Evolutionary conservation across 1,140 invertebrate species (phyloP), one percentile per base, ranked within the genome.

Genomic region (Melitaea cinxia): DNA sequence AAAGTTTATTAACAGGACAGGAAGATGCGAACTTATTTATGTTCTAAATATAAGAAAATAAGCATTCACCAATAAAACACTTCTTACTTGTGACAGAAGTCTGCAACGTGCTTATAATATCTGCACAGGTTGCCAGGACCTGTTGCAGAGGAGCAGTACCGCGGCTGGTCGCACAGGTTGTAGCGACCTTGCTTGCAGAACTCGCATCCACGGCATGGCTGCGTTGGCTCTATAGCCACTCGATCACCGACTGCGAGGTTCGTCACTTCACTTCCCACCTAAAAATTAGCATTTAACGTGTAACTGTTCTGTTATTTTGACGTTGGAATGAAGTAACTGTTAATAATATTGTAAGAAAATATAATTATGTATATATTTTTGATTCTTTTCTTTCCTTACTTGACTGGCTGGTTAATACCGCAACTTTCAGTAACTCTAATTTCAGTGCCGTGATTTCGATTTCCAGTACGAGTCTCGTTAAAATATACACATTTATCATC

Each of bases 171-270:
- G 77, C 98, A 99, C 33, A 99, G 88, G 89, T 99, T 98, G 89
- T 99, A 99, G 17, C 93, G 90, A 2, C 98, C 98, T 33, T 80
- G 86, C 83, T 96, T 96, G 85, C 98, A 99, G 70, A 93, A 94
- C 2, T 93, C 89, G 80, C 98, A 99, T 0, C 83, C 82, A 47
- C 96, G 92, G 75, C 98, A 99, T 0, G 97, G 94, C 56, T 97
- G 94, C 12, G 97, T 97, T 7, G 98, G 98, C 89, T 99, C 98
- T 53, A 99, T 95, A 0, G 97, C 97, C 1, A 99, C 97, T 39
- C 97, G 92, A 89, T 99, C 98, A 0, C 97, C 97, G n/a, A 93
- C 83, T 82, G 94, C 94, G 0, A 98, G 83, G 78, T 93, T 83
- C 35, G 85, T 95, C 0, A 98, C 97, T 54, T 95, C 94, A 54